Percentiles rank a stretch among this genome's conserved stretches.
Evolutionary conservation across 2,797 vertebrate species (phyloP).

Genomic region (Parambassis ranga): DNA sequence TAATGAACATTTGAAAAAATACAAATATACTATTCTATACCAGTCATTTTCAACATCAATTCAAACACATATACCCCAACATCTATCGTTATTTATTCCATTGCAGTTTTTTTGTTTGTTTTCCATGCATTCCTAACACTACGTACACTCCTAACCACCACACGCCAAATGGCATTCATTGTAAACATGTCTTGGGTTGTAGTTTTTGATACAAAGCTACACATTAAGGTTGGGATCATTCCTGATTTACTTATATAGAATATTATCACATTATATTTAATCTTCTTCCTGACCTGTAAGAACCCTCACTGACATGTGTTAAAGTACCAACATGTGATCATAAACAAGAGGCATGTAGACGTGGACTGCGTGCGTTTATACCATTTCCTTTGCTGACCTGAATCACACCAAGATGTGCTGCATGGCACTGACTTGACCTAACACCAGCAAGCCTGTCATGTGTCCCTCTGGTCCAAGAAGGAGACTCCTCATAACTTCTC

Average conservation of each 20-base stretch:
- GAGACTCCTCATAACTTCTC: constrained; percentile 82
- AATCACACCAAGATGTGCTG: constrained; percentile 16
- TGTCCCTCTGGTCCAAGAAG: constrained; percentile 18
- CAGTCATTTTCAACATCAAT: constrained; percentile 15
- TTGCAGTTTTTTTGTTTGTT: constrained; percentile 23
- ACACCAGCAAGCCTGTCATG: not conserved
- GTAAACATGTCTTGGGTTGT: constrained; percentile 27
- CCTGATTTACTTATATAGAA: constrained; percentile 5
- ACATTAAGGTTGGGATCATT: not conserved
- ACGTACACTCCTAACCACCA: not conserved
- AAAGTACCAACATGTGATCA: constrained; percentile 23
- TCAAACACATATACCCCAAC: constrained; percentile 10
- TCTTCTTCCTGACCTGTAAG: constrained; percentile 41
- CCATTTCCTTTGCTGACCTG: constrained; percentile 27
- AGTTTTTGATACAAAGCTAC: constrained; percentile 5
- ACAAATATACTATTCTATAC: constrained; percentile 56
- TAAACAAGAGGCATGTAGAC: constrained; percentile 28
- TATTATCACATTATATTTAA: constrained; percentile 18
- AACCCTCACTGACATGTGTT: not conserved
- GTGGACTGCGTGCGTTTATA: constrained; percentile 24
- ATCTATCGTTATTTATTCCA: constrained; percentile 14
- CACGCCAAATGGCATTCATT: constrained; percentile 26
- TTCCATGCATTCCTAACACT: constrained; percentile 23
- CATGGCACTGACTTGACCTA: constrained; percentile 27
- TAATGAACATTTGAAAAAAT: constrained; percentile 67